Evolutionary conservation across 2,888 invertebrate species (phyloP).

Genomic region (Seira ritae): DNA sequence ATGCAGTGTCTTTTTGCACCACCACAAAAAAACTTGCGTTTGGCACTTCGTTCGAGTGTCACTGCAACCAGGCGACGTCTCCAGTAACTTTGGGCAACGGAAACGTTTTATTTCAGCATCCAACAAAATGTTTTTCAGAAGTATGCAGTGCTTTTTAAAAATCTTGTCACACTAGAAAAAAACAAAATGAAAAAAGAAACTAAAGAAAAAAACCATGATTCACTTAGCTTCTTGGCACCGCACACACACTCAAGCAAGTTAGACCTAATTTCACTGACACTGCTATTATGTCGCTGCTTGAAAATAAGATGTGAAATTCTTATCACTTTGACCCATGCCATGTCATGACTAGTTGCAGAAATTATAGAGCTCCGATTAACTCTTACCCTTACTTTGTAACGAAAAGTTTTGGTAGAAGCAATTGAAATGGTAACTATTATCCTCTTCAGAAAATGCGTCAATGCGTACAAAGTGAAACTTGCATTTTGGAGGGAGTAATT

Average conservation of each 20-base stretch:
- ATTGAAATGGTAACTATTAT: too few relatives aligned
- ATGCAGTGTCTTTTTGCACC: conserved; percentile 27
- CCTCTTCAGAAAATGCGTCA: too few relatives aligned
- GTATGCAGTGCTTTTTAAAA: background rate
- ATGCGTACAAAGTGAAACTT: too few relatives aligned
- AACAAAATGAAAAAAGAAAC: background rate
- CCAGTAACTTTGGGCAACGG: background rate
- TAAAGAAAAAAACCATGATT: conserved; percentile 53
- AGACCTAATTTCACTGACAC: conserved; percentile 59
- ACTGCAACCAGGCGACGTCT: conserved; percentile 15
- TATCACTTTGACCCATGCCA: too few relatives aligned
- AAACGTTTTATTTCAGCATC: too few relatives aligned
- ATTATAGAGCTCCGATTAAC: too few relatives aligned
- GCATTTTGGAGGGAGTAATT: too few relatives aligned
- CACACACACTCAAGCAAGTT: conserved; percentile 22
- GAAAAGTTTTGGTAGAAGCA: too few relatives aligned
- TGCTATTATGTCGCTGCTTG: background rate
- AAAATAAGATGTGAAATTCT: too few relatives aligned
- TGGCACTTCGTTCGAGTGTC: conserved; percentile 50
- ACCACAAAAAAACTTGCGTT: conserved; percentile 36
- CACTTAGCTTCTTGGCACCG: conserved; percentile 35
- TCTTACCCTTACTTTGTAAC: too few relatives aligned
- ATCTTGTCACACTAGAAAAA: background rate
- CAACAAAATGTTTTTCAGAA: background rate
- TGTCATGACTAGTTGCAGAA: too few relatives aligned